Conservation (phyloP, 2,888 invertebrate species). For the Conomelus anceps region DNA sequence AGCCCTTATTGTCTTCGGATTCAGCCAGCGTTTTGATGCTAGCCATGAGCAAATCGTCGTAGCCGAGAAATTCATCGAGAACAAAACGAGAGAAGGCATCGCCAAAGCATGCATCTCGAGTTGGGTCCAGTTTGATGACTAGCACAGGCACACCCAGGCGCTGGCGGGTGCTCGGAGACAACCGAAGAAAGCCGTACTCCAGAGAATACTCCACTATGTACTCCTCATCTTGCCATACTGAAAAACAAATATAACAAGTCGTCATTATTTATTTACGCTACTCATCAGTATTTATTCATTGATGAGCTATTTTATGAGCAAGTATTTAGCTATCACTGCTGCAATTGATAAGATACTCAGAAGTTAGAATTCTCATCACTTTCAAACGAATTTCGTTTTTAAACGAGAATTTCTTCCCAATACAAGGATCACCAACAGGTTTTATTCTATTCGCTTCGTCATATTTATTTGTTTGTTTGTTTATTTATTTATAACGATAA, state of each 20-base stretch:
- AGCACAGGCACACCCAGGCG: slow-evolving; percentile 87
- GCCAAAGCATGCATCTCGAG: slow-evolving; percentile 86
- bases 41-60: slow-evolving; percentile 94
- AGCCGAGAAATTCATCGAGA: slow-evolving; percentile 88
- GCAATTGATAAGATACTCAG: no score
- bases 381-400: no score
- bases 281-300: no score
- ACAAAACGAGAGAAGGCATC: slow-evolving; percentile 84
- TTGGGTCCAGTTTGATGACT: slow-evolving; percentile 80
- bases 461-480: no score
- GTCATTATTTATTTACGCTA: no score
- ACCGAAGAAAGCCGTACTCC: slow-evolving; percentile 90
- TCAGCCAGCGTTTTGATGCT: slow-evolving; percentile 93
- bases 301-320: no score
- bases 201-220: slow-evolving; percentile 97
- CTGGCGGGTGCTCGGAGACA: slow-evolving; percentile 79
- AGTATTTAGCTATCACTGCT: no score
- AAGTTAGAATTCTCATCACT: no score
- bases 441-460: no score
- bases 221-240: slow-evolving; percentile 72
- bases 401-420: no score
- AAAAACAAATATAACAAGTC: slow-evolving; percentile 27
- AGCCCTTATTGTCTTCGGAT: slow-evolving; percentile 94
- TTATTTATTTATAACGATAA: no score
- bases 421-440: no score